These are phyloP conservation scores for Sebastes glaucus DNA, from an alignment of 2,797 vertebrate genomes.

Conservation along the genomic window DNA sequence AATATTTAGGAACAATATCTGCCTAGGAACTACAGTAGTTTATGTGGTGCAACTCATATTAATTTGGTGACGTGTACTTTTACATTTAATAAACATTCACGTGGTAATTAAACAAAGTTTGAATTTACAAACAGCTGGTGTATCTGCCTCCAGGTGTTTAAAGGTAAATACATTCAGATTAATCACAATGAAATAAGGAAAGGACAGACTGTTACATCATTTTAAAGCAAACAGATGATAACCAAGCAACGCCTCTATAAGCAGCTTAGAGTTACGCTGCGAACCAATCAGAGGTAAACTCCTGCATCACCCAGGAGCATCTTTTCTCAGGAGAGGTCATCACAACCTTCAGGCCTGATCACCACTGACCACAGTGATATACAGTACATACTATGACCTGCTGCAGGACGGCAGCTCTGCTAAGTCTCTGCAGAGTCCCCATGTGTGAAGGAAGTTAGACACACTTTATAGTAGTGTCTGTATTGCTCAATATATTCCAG, in stretches of 20 bases:
- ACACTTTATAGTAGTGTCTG: background rate
- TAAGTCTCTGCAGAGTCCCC: background rate
- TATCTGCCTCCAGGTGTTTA: background rate
- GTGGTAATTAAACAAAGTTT: background rate
- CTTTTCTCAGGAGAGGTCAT: background rate
- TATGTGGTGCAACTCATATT: background rate
- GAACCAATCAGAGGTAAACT: conserved; percentile 27
- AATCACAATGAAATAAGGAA: background rate
- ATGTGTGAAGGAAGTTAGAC: background rate
- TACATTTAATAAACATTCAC: background rate
- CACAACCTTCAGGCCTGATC: background rate
- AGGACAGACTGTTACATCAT: conserved; percentile 19
- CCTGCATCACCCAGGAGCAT: background rate
- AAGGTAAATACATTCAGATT: conserved; percentile 4
- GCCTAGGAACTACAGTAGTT: background rate
- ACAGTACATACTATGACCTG: background rate
- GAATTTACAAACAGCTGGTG: conserved; percentile 1
- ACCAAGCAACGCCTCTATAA: conserved; percentile 25
- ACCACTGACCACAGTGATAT: background rate
- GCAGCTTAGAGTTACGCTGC: conserved; percentile 32
- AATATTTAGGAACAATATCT: background rate
- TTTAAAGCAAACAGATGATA: conserved; percentile 25
- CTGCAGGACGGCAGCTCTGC: background rate
- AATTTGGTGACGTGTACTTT: background rate
- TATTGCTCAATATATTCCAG: background rate